Evolutionary conservation across 2,888 invertebrate species (phyloP).

Genomic region (Lasioglossum vierecki): DNA sequence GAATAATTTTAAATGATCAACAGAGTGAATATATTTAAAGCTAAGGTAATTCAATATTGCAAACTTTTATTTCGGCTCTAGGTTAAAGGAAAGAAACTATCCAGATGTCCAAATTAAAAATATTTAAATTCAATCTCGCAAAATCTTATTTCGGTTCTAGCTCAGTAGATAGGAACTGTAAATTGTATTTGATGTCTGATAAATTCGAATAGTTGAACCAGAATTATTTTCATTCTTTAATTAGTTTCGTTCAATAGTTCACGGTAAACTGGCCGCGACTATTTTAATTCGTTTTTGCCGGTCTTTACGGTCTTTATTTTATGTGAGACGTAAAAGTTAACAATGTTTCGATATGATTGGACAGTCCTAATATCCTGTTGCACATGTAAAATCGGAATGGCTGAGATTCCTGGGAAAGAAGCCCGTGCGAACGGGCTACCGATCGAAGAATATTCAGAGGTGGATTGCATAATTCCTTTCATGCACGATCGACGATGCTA

Average conservation of each 20-base stretch:
- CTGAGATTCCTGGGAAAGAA: neutral
- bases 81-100: too few relatives aligned
- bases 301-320: neutral
- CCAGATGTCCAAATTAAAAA: neutral
- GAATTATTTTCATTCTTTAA: neutral
- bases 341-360: neutral
- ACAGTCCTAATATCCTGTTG: neutral
- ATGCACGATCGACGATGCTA: constrained; percentile 43
- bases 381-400: neutral
- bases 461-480: constrained; percentile 35
- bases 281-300: neutral
- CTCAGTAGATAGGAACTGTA: too few relatives aligned
- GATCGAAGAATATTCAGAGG: constrained; percentile 2
- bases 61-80: too few relatives aligned
- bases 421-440: neutral
- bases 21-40: too few relatives aligned
- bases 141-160: neutral
- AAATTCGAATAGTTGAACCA: neutral
- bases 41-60: too few relatives aligned
- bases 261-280: neutral
- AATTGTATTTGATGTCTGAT: neutral
- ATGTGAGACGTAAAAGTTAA: neutral
- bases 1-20: too few relatives aligned
- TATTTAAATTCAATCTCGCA: neutral
- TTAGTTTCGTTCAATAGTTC: neutral